Evolutionary conservation across 2,797 vertebrate genomes (phyloP).

Genomic region (Anguilla megastoma): DNA sequence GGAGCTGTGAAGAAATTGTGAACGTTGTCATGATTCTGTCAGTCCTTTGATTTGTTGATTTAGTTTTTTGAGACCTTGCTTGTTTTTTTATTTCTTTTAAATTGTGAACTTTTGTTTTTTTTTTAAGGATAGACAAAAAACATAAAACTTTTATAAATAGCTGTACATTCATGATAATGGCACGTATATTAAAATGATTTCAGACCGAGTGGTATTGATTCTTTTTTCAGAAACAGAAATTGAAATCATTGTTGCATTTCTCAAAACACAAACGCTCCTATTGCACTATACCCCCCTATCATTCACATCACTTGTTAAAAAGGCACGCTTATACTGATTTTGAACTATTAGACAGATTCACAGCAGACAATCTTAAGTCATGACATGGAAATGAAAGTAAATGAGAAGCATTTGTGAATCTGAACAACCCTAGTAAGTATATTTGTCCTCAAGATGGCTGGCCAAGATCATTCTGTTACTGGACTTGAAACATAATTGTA

Average conservation of each 20-base stretch:
- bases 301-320: no score
- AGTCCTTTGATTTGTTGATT: neutral
- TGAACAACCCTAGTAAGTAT: no score
- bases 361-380: no score
- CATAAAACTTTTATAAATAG: constrained; percentile 51
- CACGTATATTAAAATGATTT: constrained; percentile 35
- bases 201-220: neutral
- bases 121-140: constrained; percentile 16
- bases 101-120: neutral
- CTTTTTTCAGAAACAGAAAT: neutral
- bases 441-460: no score
- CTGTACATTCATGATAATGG: constrained; percentile 40
- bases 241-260: neutral
- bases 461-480: no score
- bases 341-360: no score
- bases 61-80: neutral
- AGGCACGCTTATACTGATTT: no score
- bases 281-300: no score
- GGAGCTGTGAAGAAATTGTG: neutral
- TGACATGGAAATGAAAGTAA: no score
- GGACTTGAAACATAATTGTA: no score
- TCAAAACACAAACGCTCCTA: neutral
- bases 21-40: neutral
- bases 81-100: neutral
- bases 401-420: no score